Base-by-base conservation (phyloP, 2,113 vertebrate genomes). In the Elachura formosa region DNA sequence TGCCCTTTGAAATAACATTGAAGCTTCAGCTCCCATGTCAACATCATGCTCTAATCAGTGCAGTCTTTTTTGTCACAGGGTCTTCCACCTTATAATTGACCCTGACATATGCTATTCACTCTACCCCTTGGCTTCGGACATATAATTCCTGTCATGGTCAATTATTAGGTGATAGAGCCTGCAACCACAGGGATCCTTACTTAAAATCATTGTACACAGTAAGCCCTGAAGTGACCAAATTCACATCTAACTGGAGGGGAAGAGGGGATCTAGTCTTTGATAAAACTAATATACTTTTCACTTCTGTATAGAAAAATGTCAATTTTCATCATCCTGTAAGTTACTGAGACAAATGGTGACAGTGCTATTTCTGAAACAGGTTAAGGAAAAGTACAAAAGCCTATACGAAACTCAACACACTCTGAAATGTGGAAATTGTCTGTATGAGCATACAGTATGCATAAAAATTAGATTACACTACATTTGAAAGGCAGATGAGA, bases 1-100 rank as follows among this genome's bases (percentile, higher is more conserved):
- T 89, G 80, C 93, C 91, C 95, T 97, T 93, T 90, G 92, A 95
- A 96, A 94, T 96, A 96, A 80, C 84, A 92, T 63, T 84, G 94
- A 96, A 91, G 80, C 91, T 88, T 95, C 91, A 88, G 73, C 68
- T 95, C 69, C 78, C 90, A 62, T 91, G 96, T 96, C 96, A 97
- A 93, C 88, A 95, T 94, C 81, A 77, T 81, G 75, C 90, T 97
- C 96, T 97, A 96, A 97, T 97, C 96, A 96, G 95, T 95, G 74
- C 78, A 93, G 94, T 94, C 96, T 96, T 95, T 97, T 96, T 92
- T 95, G 93, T 97, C 91, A 20, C 93, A 95, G 91, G 96, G 95
- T 93, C 94, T 95, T 97, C 91, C 94, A 96, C 96, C 94, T 97
- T 95, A 64, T 96, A 97, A 97, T 97, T 97, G 96, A 97, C 96